Percentiles rank a stretch among this genome's conserved stretches.
Evolutionary conservation across 1,140 invertebrate species (phyloP).

Genomic region (Gryllus bimaculatus): DNA sequence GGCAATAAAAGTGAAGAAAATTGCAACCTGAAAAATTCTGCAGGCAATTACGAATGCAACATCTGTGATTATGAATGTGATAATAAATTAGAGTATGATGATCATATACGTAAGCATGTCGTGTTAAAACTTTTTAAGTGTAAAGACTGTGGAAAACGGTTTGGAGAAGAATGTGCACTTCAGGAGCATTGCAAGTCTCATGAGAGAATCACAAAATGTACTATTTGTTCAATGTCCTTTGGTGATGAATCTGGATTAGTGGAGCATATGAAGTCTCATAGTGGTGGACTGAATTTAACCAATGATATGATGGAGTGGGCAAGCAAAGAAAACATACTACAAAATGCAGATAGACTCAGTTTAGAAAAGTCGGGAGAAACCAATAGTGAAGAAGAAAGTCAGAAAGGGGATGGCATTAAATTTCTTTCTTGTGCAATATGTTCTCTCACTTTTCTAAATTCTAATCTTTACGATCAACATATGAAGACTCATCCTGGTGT

Average conservation of each 20-base stretch:
- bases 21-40: not conserved
- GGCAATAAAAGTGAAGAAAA: not conserved
- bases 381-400: not conserved
- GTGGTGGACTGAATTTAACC: not conserved
- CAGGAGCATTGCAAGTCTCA: conserved; percentile 7
- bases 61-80: conserved; percentile 14
- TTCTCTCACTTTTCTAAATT: conserved; percentile 17
- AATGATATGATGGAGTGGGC: not conserved
- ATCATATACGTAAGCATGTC: conserved; percentile 16
- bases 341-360: not conserved
- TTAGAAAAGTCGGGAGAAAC: not conserved
- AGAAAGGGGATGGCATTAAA: conserved; percentile 10
- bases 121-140: conserved; percentile 14
- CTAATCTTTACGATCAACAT: conserved; percentile 13
- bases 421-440: conserved; percentile 14
- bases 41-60: conserved; percentile 14
- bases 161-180: not conserved
- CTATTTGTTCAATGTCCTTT: conserved; percentile 9
- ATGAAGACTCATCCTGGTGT: conserved; percentile 11
- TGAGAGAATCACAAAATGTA: not conserved
- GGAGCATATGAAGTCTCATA: not conserved
- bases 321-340: not conserved
- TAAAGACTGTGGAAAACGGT: conserved; percentile 14
- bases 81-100: conserved; percentile 7
- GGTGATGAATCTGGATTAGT: not conserved